Conservation (phyloP, 2,113 vertebrate species). For the Gallinago media region DNA sequence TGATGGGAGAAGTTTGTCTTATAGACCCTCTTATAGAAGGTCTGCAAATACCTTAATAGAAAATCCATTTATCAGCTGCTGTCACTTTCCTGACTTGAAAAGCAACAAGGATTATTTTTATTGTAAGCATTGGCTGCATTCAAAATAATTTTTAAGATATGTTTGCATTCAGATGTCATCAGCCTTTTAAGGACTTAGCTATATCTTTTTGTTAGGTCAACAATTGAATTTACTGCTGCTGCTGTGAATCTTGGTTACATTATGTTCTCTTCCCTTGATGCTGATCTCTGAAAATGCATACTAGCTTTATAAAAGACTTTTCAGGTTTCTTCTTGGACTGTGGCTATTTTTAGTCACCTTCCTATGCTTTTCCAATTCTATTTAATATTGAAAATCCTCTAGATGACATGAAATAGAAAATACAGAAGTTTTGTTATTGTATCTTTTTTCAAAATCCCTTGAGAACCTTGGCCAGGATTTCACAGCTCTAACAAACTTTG, state of each 20-base stretch:
- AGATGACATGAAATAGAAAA: background rate
- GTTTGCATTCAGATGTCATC: background rate
- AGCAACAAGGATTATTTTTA: background rate
- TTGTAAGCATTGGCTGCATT: background rate
- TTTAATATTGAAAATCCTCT: background rate
- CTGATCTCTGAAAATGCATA: background rate
- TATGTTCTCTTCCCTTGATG: background rate
- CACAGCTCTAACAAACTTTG: background rate
- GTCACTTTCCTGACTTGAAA: background rate
- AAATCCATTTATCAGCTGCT: background rate
- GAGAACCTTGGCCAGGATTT: background rate
- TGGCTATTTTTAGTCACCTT: background rate
- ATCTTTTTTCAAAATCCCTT: background rate
- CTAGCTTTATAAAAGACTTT: background rate
- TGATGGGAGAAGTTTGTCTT: background rate
- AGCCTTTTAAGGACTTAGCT: background rate
- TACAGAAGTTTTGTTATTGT: background rate
- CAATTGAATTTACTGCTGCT: background rate
- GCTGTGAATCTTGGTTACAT: background rate
- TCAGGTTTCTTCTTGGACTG: background rate
- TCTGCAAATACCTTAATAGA: background rate
- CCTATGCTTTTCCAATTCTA: background rate
- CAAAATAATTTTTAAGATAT: background rate
- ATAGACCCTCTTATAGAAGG: background rate
- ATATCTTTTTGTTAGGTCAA: background rate